phyloP scores from a whole-genome alignment of 2,888 invertebrate genomes.

The Pilophorus perplexus region DNA sequence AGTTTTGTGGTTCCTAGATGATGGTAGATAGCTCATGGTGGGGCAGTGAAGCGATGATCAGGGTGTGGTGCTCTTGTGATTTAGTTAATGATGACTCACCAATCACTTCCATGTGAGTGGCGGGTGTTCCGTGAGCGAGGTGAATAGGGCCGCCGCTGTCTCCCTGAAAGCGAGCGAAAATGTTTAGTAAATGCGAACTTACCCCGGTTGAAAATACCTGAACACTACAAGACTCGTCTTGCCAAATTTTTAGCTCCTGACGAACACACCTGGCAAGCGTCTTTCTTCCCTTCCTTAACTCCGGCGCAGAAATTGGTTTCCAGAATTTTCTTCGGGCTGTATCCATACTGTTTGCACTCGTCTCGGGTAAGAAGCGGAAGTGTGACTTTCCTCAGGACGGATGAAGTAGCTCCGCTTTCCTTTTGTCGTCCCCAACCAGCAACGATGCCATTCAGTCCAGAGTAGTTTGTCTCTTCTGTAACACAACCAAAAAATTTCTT shows the following conservation, averaged over 20 bases:
- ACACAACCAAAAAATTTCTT: background rate
- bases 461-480: conserved; percentile 39
- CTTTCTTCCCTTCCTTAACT: conserved; percentile 66
- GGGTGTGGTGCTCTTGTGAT: too few species aligned
- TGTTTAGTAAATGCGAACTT: too few species aligned
- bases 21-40: too few species aligned
- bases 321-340: conserved; percentile 65
- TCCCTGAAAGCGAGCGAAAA: too few species aligned
- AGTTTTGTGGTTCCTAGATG: too few species aligned
- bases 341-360: conserved; percentile 66
- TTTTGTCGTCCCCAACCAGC: conserved; percentile 50
- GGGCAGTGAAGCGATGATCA: too few species aligned
- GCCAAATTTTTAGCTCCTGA: background rate
- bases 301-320: conserved; percentile 81
- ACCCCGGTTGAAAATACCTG: too few species aligned
- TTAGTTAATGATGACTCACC: too few species aligned
- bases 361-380: conserved; percentile 67
- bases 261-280: conserved; percentile 66
- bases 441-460: conserved; percentile 49
- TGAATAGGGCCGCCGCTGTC: conserved; percentile 78
- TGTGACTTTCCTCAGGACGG: conserved; percentile 67
- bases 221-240: background rate
- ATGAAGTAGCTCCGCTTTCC: conserved; percentile 55
- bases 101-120: conserved; percentile 49
- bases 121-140: conserved; percentile 56